Evolutionary conservation across 2,888 invertebrate species (phyloP).

Genomic region (Tachystola acroxantha): DNA sequence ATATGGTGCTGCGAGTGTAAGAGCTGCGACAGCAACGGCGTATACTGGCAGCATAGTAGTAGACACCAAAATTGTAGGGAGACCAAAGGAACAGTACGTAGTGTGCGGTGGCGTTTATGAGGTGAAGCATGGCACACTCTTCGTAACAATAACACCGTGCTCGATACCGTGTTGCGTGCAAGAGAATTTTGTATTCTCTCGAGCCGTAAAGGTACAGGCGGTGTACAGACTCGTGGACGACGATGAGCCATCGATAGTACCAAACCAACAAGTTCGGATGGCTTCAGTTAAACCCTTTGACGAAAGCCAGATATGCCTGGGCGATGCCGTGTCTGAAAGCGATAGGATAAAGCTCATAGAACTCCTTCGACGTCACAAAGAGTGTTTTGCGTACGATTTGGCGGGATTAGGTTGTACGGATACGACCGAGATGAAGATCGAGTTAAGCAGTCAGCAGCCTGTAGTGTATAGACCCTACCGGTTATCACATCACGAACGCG

Average conservation of each 20-base stretch:
- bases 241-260: background rate
- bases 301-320: slow-evolving; percentile 5
- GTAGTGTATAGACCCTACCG: slow-evolving; percentile 22
- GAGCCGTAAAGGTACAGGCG: slow-evolving; percentile 2
- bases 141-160: slow-evolving; percentile 10
- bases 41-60: too few species aligned
- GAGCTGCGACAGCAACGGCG: slow-evolving; percentile 4
- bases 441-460: slow-evolving; percentile 14
- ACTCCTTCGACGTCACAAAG: slow-evolving; percentile 9
- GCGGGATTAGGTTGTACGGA: slow-evolving; percentile 16
- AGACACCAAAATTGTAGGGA: slow-evolving; percentile 12
- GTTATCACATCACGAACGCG: slow-evolving; percentile 17
- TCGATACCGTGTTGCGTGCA: slow-evolving; percentile 3
- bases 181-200: background rate
- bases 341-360: slow-evolving; percentile 8
- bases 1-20: slow-evolving; percentile 9
- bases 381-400: slow-evolving; percentile 17
- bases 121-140: slow-evolving; percentile 7
- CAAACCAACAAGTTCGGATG: background rate
- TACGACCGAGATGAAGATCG: slow-evolving; percentile 15
- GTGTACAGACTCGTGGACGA: slow-evolving; percentile 4
- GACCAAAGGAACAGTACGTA: slow-evolving; percentile 11
- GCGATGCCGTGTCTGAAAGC: background rate
- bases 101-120: slow-evolving; percentile 13
- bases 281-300: slow-evolving; percentile 4